These are phyloP conservation scores for Arrhopalites spinosus DNA, from an alignment of 2,888 invertebrate species.

Conservation along the genomic window DNA sequence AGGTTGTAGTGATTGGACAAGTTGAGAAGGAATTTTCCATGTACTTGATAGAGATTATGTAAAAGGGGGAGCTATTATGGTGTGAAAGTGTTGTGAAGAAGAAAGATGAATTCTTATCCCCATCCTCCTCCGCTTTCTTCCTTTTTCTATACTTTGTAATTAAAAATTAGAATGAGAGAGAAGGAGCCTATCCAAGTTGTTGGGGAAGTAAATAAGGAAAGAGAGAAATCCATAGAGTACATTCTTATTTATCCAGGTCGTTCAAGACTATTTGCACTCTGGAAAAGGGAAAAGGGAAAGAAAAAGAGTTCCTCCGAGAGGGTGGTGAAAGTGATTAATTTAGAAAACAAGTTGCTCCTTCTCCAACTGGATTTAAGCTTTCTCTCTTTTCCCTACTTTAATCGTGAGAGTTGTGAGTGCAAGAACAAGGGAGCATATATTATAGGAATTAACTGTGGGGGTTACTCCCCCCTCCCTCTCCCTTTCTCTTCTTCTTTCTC, in stretches of 20 bases:
- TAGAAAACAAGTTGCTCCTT: constrained; percentile 30
- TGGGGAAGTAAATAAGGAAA: background rate
- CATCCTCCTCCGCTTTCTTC: background rate
- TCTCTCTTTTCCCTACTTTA: background rate
- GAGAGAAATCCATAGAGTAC: constrained; percentile 13
- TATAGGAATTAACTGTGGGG: no score
- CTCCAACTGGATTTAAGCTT: constrained; percentile 18
- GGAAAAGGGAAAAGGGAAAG: no score
- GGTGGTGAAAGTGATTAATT: constrained; percentile 37
- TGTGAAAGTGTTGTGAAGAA: background rate
- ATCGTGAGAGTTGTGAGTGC: background rate
- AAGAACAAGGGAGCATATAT: background rate
- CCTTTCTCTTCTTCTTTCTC: constrained; percentile 11
- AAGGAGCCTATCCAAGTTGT: background rate
- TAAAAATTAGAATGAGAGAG: constrained; percentile 12
- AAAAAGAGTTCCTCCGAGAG: constrained; percentile 24
- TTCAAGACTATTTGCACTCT: constrained; percentile 24
- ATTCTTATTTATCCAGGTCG: constrained; percentile 23
- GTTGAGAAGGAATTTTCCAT: background rate
- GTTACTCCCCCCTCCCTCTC: background rate
- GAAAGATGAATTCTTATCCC: constrained; percentile 15
- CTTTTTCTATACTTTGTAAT: constrained; percentile 12
- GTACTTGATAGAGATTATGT: background rate
- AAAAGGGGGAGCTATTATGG: background rate
- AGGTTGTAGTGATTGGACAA: constrained; percentile 9